Evolutionary conservation across 2,888 invertebrate species (phyloP).

Genomic region (Rhagium mordax): DNA sequence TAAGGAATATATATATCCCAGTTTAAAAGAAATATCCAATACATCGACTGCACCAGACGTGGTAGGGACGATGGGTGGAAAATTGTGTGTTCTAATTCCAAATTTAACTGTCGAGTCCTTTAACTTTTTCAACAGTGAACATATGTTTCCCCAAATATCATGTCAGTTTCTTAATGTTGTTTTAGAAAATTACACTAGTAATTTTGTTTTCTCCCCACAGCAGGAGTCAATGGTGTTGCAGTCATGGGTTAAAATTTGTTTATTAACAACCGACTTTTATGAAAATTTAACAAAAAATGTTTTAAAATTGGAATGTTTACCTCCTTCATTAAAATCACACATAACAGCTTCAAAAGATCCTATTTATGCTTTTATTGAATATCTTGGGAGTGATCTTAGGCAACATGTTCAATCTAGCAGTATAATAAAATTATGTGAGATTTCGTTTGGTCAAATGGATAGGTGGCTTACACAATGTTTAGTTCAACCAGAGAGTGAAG

Average conservation of each 20-base stretch:
- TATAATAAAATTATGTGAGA: constrained; percentile 60
- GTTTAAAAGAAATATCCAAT: constrained; percentile 57
- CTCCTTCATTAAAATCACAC: constrained; percentile 50
- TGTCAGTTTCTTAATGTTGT: constrained; percentile 58
- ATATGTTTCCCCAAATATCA: constrained; percentile 57
- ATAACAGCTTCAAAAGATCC: constrained; percentile 55
- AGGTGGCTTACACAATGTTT: constrained; percentile 59
- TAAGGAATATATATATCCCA: constrained; percentile 59
- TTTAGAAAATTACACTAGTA: constrained; percentile 57
- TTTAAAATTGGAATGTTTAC: constrained; percentile 59
- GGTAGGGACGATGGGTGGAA: constrained; percentile 63
- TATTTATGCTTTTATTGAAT: constrained; percentile 60
- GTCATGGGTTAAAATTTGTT: constrained; percentile 64
- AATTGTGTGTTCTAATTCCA: constrained; percentile 55
- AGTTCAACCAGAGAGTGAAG: constrained; percentile 58
- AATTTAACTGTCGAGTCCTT: constrained; percentile 56
- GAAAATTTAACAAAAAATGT: constrained; percentile 58
- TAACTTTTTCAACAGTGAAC: constrained; percentile 58
- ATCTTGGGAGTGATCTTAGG: constrained; percentile 55
- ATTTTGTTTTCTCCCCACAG: constrained; percentile 51
- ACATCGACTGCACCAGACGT: constrained; percentile 50
- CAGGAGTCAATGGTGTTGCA: constrained; percentile 62
- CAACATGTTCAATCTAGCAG: constrained; percentile 44
- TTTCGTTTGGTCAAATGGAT: constrained; percentile 62
- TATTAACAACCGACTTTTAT: constrained; percentile 57